Conservation (phyloP, 2,888 invertebrate genomes). For the Hydrotaea cyrtoneurina region DNA sequence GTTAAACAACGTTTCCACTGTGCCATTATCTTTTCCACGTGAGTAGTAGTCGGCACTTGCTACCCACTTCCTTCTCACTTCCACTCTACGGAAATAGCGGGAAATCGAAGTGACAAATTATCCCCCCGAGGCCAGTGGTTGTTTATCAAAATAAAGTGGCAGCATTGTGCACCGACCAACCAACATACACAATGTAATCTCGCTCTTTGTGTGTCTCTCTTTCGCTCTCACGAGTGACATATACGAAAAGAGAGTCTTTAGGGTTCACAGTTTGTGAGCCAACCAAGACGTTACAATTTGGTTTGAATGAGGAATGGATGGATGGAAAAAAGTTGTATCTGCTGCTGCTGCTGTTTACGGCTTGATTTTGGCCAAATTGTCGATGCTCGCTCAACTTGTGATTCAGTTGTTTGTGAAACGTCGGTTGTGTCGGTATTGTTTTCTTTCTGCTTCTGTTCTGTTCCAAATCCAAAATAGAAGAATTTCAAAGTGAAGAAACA, state of each 20-base stretch:
- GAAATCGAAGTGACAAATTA: conserved; percentile 11
- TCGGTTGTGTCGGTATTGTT: conserved; percentile 68
- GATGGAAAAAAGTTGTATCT: conserved; percentile 1
- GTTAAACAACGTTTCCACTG: no score
- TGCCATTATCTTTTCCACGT: no score
- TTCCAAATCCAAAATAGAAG: conserved; percentile 25
- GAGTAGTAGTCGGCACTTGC: no score
- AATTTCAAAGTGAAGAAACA: conserved; percentile 45
- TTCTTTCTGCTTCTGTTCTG: conserved; percentile 49
- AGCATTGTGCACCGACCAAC: conserved; percentile 9
- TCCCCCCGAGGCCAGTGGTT: neutral
- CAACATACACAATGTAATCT: neutral
- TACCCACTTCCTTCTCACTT: no score
- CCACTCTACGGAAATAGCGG: neutral
- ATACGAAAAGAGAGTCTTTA: conserved; percentile 17
- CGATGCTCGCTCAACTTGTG: conserved; percentile 53
- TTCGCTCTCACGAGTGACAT: neutral
- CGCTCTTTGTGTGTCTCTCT: neutral
- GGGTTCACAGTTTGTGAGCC: conserved; percentile 27
- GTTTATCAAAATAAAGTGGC: conserved; percentile 3
- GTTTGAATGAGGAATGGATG: neutral
- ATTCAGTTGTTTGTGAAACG: conserved; percentile 70
- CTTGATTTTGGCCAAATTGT: conserved; percentile 64
- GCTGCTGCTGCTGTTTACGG: conserved; percentile 34
- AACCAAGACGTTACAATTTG: neutral